Evolutionary conservation across 2,113 vertebrate genomes (phyloP).

Genomic region (Mastomys coucha): DNA sequence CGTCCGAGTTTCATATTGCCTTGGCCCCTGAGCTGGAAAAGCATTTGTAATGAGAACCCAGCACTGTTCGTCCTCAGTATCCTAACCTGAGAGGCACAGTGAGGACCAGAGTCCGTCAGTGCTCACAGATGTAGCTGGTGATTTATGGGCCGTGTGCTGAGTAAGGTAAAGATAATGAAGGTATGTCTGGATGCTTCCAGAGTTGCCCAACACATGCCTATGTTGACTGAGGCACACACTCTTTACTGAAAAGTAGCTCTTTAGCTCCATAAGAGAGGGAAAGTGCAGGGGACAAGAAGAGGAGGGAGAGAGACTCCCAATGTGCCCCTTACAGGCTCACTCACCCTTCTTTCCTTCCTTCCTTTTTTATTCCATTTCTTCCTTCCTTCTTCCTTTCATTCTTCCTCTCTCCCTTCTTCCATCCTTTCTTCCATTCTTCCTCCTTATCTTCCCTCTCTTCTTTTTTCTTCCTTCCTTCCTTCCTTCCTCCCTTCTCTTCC

Average conservation of each 20-base stretch:
- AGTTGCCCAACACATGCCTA: neutral
- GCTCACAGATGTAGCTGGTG: neutral
- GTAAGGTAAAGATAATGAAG: neutral
- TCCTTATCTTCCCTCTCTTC: fast-evolving
- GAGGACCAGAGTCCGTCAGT: neutral
- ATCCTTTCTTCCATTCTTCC: too few relatives aligned
- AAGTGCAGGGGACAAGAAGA: neutral
- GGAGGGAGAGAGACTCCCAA: neutral
- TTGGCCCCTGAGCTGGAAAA: conserved; percentile 67
- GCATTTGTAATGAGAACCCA: conserved; percentile 59
- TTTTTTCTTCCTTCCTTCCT: too few relatives aligned
- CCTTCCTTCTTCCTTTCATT: neutral
- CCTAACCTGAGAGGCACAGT: too few relatives aligned
- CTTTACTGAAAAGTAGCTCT: too few relatives aligned
- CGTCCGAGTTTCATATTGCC: conserved; percentile 68
- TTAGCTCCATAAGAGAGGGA: neutral
- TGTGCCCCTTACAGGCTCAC: neutral
- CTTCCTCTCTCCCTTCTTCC: too few relatives aligned
- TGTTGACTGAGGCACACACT: neutral
- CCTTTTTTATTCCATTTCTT: fast-evolving
- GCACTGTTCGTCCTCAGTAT: neutral
- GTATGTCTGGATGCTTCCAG: neutral
- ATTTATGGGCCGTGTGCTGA: neutral
- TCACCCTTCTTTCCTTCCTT: too few relatives aligned
- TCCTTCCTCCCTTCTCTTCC: neutral